Conservation (phyloP, 2,113 vertebrate species). For the Pangasianodon gigas region DNA sequence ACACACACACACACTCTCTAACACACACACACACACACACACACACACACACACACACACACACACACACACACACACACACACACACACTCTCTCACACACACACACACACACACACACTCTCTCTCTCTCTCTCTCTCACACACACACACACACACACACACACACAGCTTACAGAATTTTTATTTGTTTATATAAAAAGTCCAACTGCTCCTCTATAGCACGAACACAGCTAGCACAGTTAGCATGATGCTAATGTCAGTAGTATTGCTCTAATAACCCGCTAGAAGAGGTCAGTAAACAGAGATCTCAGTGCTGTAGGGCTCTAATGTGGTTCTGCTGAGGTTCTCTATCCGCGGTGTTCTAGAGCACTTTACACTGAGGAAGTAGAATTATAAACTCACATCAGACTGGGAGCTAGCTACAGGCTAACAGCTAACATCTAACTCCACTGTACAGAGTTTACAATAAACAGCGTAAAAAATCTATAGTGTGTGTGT, state of each 20-base stretch:
- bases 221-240: neutral
- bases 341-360: neutral
- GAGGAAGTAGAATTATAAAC: neutral
- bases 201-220: neutral
- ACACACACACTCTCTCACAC: neutral
- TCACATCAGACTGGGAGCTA: neutral
- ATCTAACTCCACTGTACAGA: neutral
- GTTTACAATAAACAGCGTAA: neutral
- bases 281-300: neutral
- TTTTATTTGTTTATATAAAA: neutral
- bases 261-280: neutral
- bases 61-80: neutral
- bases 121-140: no score
- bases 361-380: neutral
- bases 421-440: neutral
- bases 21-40: no score
- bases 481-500: neutral
- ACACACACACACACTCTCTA: neutral
- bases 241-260: neutral
- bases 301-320: neutral
- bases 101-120: neutral
- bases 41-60: neutral
- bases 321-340: neutral
- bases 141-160: neutral
- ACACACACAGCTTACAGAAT: neutral